phyloP scores from a whole-genome alignment of 2,113 vertebrate species.

The Thryonomys swinderianus region DNA sequence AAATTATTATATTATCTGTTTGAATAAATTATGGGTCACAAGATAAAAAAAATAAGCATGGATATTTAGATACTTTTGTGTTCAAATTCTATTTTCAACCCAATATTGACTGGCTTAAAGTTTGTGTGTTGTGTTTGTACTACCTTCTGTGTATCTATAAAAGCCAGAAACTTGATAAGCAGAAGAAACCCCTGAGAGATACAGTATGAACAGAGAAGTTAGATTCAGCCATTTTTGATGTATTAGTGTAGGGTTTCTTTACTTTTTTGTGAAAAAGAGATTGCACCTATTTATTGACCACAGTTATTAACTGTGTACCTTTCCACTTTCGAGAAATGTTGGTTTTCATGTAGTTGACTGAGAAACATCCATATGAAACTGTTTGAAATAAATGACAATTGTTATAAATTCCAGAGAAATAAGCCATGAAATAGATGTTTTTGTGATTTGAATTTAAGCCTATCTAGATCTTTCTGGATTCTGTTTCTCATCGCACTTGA shows the following conservation, averaged over 20 bases:
- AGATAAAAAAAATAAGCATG: not conserved
- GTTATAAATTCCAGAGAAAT: not conserved
- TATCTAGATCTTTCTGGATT: not conserved
- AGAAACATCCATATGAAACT: not conserved
- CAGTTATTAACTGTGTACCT: not conserved
- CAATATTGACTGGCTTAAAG: not conserved
- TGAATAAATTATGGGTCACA: not conserved
- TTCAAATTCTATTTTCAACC: not conserved
- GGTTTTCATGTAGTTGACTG: not conserved
- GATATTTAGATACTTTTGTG: not conserved
- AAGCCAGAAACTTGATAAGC: not conserved
- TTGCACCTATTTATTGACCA: not conserved
- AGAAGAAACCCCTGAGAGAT: not conserved
- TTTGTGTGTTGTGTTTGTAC: not conserved
- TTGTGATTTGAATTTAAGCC: not conserved
- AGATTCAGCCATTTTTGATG: not conserved
- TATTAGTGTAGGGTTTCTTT: not conserved
- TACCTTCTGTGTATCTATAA: not conserved
- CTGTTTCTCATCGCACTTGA: rapidly evolving
- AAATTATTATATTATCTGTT: not conserved
- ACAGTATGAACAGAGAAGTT: not conserved
- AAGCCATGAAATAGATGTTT: not conserved
- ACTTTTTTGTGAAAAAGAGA: not conserved
- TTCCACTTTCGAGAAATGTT: not conserved
- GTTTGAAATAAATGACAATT: not conserved